A percentile compares a stretch with the other conserved stretches of the same genome.
Conservation (phyloP, 2,888 invertebrate species). For the Troglohyphantes excavatus region DNA sequence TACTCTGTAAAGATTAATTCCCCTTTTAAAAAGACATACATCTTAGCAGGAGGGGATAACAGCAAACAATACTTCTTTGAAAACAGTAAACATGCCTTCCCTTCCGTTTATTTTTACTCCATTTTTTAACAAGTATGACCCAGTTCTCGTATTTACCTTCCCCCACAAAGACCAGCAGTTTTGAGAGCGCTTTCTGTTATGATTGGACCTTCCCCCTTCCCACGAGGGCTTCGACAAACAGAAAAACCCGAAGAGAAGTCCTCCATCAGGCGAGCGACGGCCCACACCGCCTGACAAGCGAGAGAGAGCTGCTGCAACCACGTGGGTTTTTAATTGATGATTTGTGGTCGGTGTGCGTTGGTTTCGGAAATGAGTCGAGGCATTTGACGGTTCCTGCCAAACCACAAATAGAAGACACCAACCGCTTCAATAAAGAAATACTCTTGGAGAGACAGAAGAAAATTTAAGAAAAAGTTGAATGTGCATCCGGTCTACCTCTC, state of each 20-base stretch:
- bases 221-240: slow-evolving; percentile 21
- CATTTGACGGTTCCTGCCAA: background rate
- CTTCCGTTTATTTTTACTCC: background rate
- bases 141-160: slow-evolving; percentile 27
- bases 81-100: background rate
- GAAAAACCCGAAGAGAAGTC: background rate
- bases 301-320: background rate
- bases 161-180: background rate
- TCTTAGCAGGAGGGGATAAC: too few relatives aligned
- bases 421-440: background rate
- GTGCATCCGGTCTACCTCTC: too few relatives aligned
- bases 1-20: too few relatives aligned
- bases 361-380: slow-evolving; percentile 17
- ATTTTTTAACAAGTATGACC: slow-evolving; percentile 19
- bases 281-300: slow-evolving; percentile 28
- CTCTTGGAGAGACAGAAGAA: too few relatives aligned
- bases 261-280: slow-evolving; percentile 26
- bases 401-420: background rate
- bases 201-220: slow-evolving; percentile 11
- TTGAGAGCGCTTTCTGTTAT: slow-evolving; percentile 22
- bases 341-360: slow-evolving; percentile 24
- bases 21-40: too few relatives aligned
- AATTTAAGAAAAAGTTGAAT: too few relatives aligned
- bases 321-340: background rate
- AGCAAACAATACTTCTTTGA: background rate